Conservation (phyloP, 2,888 invertebrate species). For the Anarsia innoxiella region DNA sequence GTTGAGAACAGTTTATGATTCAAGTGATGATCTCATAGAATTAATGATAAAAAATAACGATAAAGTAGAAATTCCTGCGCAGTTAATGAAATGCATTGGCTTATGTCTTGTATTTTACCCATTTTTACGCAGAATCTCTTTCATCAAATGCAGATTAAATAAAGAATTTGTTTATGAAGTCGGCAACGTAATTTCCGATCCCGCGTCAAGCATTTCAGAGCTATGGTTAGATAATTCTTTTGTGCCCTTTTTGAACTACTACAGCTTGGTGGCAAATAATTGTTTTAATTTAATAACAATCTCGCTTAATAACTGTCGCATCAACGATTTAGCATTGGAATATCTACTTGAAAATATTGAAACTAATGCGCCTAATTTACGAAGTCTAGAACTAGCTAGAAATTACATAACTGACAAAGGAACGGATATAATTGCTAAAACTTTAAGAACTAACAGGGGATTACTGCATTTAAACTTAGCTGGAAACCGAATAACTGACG, state of each 20-base stretch:
- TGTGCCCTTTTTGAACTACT: constrained; percentile 34
- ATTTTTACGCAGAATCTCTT: constrained; percentile 28
- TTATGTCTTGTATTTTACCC: constrained; percentile 39
- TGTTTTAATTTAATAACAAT: constrained; percentile 32
- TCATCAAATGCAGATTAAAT: constrained; percentile 26
- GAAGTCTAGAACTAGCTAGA: constrained; percentile 34
- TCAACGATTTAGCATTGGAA: constrained; percentile 31
- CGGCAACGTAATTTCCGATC: constrained; percentile 32
- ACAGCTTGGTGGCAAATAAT: constrained; percentile 32
- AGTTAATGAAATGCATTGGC: too few relatives aligned
- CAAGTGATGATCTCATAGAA: too few relatives aligned
- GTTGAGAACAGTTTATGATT: too few relatives aligned
- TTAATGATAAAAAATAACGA: too few relatives aligned
- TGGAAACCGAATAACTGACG: constrained; percentile 23
- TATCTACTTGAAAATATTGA: constrained; percentile 29
- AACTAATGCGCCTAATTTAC: constrained; percentile 24
- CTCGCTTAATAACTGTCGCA: constrained; percentile 38
- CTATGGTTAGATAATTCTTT: constrained; percentile 37
- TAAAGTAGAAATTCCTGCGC: too few relatives aligned
- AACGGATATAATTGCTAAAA: neutral
- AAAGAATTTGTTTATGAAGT: constrained; percentile 30
- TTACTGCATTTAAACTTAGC: constrained; percentile 26
- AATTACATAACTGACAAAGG: constrained; percentile 32
- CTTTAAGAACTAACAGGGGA: neutral
- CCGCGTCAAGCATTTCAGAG: constrained; percentile 40